phyloP scores from a whole-genome alignment of 2,113 vertebrate species.

The Ptilorrhoa leucosticta region DNA sequence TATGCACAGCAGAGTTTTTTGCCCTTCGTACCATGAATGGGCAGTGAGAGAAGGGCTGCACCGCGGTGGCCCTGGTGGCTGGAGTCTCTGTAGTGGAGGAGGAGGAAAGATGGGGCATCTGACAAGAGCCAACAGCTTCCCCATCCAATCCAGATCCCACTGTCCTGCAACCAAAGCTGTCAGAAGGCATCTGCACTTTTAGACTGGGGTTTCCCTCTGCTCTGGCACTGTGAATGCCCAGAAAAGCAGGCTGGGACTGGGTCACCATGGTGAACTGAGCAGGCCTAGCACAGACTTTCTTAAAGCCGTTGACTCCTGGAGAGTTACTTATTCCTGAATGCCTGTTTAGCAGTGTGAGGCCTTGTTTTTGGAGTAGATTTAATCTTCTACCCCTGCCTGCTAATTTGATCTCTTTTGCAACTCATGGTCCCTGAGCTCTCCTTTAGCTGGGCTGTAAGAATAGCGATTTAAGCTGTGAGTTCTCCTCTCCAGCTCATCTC shows the following conservation, averaged over 20 bases:
- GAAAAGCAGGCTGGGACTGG: not conserved
- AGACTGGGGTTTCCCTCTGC: not conserved
- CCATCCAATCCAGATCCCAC: not conserved
- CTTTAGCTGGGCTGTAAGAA: not conserved
- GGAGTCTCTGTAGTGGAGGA: not conserved
- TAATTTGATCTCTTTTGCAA: not conserved
- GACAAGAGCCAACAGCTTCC: not conserved
- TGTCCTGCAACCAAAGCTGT: not conserved
- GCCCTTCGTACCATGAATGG: not conserved
- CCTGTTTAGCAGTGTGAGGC: not conserved
- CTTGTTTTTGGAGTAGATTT: not conserved
- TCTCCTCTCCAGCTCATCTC: not conserved
- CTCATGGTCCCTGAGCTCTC: not conserved
- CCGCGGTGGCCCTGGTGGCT: accelerated
- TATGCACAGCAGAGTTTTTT: not conserved
- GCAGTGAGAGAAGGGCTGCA: not conserved
- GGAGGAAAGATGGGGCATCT: not conserved
- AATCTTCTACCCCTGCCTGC: not conserved
- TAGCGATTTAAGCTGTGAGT: not conserved
- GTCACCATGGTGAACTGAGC: not conserved
- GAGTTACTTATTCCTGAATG: not conserved
- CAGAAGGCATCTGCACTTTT: not conserved
- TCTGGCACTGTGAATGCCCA: not conserved
- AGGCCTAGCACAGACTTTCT: not conserved
- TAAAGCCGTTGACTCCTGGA: not conserved